Percentiles rank a stretch among this genome's conserved stretches.
Evolutionary conservation across 2,888 invertebrate species (phyloP).

Genomic region (Cyaniris semiargus): DNA sequence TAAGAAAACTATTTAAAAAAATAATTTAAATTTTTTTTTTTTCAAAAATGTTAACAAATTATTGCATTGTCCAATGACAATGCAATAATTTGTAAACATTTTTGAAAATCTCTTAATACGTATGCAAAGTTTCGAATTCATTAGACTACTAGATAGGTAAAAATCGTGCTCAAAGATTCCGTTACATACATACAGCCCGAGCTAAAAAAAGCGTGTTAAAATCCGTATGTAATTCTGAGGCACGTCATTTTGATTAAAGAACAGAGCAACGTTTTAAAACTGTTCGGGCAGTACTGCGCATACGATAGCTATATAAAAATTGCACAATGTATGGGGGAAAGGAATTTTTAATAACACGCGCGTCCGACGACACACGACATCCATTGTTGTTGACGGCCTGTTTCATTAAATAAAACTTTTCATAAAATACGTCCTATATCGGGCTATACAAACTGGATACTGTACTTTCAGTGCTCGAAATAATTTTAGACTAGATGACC

Average conservation of each 20-base stretch:
- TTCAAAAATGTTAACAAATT: too few relatives aligned
- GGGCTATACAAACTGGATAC: neutral
- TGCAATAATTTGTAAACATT: too few relatives aligned
- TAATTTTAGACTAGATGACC: neutral
- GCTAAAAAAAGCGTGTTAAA: too few relatives aligned
- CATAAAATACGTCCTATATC: neutral
- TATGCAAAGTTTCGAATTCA: too few relatives aligned
- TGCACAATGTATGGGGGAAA: constrained; percentile 1
- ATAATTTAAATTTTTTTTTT: too few relatives aligned
- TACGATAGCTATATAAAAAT: neutral
- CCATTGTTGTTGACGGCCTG: neutral
- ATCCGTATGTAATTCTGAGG: too few relatives aligned
- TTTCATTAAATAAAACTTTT: constrained; percentile 17
- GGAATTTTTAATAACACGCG: constrained; percentile 24
- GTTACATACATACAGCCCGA: too few relatives aligned
- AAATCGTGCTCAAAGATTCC: too few relatives aligned
- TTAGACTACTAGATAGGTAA: too few relatives aligned
- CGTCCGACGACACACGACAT: constrained; percentile 10
- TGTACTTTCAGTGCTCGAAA: neutral
- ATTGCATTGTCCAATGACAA: too few relatives aligned
- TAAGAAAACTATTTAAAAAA: too few relatives aligned
- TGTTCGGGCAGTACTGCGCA: neutral
- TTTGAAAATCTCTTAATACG: too few relatives aligned
- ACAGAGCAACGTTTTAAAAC: neutral
- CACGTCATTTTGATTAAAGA: neutral